These are phyloP conservation scores for Drosophila neotestacea DNA, from an alignment of 2,888 invertebrate species.

Conservation along the genomic window DNA sequence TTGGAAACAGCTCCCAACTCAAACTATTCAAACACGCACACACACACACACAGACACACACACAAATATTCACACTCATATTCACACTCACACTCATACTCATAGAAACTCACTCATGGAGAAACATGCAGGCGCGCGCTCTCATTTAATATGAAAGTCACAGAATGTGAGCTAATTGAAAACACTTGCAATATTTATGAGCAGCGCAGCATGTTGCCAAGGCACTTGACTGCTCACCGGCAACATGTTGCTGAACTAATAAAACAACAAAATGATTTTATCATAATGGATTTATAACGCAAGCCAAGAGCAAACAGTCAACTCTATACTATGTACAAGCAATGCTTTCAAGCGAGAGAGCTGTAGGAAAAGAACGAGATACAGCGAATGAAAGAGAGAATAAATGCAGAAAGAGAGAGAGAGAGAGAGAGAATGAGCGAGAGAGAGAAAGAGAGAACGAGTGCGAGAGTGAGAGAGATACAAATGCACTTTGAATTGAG, in stretches of 20 bases:
- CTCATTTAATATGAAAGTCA: conserved; percentile 81
- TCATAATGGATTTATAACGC: conserved; percentile 83
- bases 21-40: conserved; percentile 25
- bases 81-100: conserved; percentile 11
- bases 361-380: conserved; percentile 9
- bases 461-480: conserved; percentile 12
- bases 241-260: conserved; percentile 82
- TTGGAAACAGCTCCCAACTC: conserved; percentile 61
- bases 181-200: conserved; percentile 83
- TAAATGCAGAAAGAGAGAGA: conserved; percentile 13
- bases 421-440: conserved; percentile 7
- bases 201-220: conserved; percentile 76
- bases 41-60: conserved; percentile 9
- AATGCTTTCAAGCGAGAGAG: conserved; percentile 35
- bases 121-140: conserved; percentile 51
- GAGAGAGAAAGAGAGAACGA: conserved; percentile 6
- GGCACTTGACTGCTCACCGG: conserved; percentile 72
- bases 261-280: conserved; percentile 82
- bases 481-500: conserved; percentile 75
- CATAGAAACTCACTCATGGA: conserved; percentile 11
- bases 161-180: conserved; percentile 83
- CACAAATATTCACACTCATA: conserved; percentile 14
- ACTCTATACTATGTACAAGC: conserved; percentile 3
- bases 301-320: conserved; percentile 70
- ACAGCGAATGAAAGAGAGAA: conserved; percentile 17